Evolutionary conservation across 1,140 invertebrate species (phyloP).

Genomic region (Drosophila azteca): DNA sequence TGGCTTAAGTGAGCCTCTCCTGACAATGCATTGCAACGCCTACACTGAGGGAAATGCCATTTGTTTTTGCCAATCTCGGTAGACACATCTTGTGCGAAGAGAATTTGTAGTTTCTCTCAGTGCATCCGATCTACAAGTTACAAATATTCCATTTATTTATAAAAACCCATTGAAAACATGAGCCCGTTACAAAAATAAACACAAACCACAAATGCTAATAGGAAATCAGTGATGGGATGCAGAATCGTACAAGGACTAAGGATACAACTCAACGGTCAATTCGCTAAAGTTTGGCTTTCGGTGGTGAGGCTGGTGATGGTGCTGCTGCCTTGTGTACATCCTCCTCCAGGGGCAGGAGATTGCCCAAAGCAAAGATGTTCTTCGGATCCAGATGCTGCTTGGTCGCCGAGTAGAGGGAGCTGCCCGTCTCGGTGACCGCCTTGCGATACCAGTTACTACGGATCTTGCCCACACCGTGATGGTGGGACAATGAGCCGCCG

Average conservation of each 20-base stretch:
- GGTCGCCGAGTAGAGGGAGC: constrained; percentile 90
- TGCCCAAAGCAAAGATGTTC: constrained; percentile 96
- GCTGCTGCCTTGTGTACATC: constrained; percentile 2
- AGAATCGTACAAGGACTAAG: constrained; percentile 61
- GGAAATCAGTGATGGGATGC: constrained; percentile 43
- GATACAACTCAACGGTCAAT: not conserved
- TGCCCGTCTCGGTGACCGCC: constrained; percentile 90
- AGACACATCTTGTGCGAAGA: too few species aligned
- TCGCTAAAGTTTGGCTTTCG: constrained; percentile 76
- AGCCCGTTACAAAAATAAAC: constrained; percentile 52
- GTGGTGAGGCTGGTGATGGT: constrained; percentile 14
- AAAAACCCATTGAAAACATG: constrained; percentile 73
- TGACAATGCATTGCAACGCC: too few species aligned
- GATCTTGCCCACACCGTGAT: constrained; percentile 98
- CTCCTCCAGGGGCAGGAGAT: constrained; percentile 85
- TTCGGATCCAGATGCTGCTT: constrained; percentile 95
- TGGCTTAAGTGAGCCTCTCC: too few species aligned
- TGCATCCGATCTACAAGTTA: constrained; percentile 16
- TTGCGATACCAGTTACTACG: constrained; percentile 92
- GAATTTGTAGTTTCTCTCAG: too few species aligned
- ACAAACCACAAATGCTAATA: constrained; percentile 43
- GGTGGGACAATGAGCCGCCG: constrained; percentile 97
- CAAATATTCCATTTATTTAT: constrained; percentile 77
- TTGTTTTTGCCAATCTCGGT: not conserved
- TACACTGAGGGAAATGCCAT: too few species aligned